A percentile compares a stretch with the other conserved stretches of the same genome.
Evolutionary conservation across 2,797 vertebrate genomes (phyloP).

Genomic region (Crypturellus tataupa): DNA sequence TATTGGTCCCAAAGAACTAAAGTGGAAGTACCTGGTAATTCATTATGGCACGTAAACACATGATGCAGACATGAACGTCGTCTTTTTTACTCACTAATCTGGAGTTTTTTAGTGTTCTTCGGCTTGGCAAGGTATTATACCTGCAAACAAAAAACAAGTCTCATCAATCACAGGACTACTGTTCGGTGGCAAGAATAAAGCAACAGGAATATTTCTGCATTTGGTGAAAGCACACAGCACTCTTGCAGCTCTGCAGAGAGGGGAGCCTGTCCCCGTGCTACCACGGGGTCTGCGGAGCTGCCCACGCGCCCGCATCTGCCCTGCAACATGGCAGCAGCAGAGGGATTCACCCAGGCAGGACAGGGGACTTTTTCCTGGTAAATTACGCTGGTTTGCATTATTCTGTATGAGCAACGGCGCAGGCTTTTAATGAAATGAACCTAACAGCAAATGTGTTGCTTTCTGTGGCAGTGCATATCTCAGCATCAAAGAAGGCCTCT

Average conservation of each 20-base stretch:
- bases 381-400: neutral
- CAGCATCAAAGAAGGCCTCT: neutral
- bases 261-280: no score
- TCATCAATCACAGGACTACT: neutral
- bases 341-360: neutral
- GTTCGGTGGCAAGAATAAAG: neutral
- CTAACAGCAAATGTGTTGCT: neutral
- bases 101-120: slow-evolving; percentile 94
- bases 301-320: no score
- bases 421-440: neutral
- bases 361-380: rapidly evolving
- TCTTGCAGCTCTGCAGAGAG: neutral
- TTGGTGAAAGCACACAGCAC: rapidly evolving
- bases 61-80: slow-evolving; percentile 96
- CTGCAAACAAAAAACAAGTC: slow-evolving; percentile 78
- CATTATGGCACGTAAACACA: slow-evolving; percentile 97
- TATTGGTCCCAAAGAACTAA: rapidly evolving
- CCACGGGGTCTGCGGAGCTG: no score
- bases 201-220: rapidly evolving
- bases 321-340: no score
- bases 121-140: slow-evolving; percentile 93
- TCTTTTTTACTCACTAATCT: slow-evolving; percentile 96
- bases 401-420: neutral
- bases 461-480: neutral
- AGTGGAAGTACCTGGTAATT: slow-evolving; percentile 92